These are phyloP conservation scores for Seriola rivoliana DNA, from an alignment of 2,113 vertebrate genomes.

Conservation along the genomic window DNA sequence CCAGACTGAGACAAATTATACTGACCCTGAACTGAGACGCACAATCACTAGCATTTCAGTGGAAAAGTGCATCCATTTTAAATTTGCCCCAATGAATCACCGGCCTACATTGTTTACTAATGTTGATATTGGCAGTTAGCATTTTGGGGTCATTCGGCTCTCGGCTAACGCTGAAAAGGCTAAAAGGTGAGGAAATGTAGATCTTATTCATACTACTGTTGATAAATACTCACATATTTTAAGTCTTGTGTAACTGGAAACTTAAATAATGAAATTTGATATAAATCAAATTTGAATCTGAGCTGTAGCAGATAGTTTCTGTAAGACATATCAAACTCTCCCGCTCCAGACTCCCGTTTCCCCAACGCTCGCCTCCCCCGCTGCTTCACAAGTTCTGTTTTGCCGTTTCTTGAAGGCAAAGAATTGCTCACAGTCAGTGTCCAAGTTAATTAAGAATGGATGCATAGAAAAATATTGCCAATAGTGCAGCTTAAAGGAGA, in stretches of 20 bases:
- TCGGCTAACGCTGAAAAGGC: background rate
- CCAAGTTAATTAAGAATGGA: background rate
- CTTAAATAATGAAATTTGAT: background rate
- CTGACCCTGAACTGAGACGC: background rate
- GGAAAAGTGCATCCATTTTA: conserved; percentile 7
- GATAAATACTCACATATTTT: background rate
- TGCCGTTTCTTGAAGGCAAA: background rate
- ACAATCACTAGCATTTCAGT: conserved; percentile 22
- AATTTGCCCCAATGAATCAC: conserved; percentile 24
- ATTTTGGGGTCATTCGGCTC: conserved; percentile 7
- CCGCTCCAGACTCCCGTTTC: no score
- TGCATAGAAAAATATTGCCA: background rate
- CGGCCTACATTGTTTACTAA: background rate
- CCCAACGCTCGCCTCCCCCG: background rate
- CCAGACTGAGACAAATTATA: background rate
- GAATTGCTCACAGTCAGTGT: background rate
- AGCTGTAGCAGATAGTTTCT: no score
- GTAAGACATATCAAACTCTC: no score
- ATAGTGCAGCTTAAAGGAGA: background rate
- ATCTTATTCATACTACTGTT: background rate
- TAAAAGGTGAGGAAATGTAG: background rate
- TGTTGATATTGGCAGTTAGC: conserved; percentile 10
- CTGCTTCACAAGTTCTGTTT: no score
- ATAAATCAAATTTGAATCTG: background rate
- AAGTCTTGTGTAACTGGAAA: background rate